These are phyloP conservation scores for Stenopsyche tienmushanensis DNA, from an alignment of 1,140 invertebrate genomes.

Conservation along the genomic window DNA sequence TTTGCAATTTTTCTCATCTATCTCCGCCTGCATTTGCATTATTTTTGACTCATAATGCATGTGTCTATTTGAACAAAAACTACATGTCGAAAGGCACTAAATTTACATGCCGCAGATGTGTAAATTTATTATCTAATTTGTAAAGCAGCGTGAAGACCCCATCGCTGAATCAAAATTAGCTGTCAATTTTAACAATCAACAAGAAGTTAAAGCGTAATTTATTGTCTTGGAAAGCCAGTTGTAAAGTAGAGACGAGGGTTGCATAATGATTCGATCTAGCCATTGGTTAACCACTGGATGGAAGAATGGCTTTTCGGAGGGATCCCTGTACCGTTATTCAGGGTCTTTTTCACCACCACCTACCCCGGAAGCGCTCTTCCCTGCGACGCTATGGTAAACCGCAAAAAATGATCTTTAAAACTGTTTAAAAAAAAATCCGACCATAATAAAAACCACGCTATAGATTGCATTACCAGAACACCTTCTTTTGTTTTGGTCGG, in stretches of 20 bases:
- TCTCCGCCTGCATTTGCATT: too few species aligned
- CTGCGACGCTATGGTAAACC: neutral
- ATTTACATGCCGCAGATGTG: too few species aligned
- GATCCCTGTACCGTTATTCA: neutral
- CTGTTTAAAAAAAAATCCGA: neutral
- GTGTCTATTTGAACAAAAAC: too few species aligned
- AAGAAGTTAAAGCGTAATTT: conserved; percentile 21
- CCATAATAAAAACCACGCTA: neutral
- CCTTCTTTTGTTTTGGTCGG: neutral
- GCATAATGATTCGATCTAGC: neutral
- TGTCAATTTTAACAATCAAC: conserved; percentile 24
- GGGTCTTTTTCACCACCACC: neutral
- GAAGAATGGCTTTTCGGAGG: neutral
- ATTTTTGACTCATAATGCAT: too few species aligned
- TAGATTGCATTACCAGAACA: neutral
- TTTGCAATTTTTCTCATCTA: too few species aligned
- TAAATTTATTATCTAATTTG: too few species aligned
- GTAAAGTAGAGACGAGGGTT: neutral
- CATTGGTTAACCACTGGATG: neutral
- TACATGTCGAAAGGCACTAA: too few species aligned
- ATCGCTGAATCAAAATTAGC: neutral
- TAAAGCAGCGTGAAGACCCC: too few species aligned
- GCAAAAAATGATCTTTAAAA: neutral
- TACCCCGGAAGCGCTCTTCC: neutral
- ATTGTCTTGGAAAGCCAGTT: conserved; percentile 2